Conservation (phyloP, 2,888 invertebrate species). For the Miltochrista miniata region DNA sequence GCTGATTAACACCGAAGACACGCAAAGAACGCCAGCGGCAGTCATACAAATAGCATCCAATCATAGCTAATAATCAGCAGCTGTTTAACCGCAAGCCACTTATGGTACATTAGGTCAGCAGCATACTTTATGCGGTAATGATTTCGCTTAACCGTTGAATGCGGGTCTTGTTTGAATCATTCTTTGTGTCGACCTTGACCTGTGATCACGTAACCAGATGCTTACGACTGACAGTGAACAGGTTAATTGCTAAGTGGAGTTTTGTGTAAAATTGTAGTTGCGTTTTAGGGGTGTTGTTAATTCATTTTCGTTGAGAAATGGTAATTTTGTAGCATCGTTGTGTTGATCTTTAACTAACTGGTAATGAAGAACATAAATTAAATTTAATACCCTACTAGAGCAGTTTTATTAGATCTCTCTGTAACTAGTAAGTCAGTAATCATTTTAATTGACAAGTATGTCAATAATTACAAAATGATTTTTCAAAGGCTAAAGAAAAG, state of each 20-base stretch:
- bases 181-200: slow-evolving; percentile 8
- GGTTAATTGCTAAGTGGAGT: not conserved
- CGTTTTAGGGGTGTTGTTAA: not conserved
- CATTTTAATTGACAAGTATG: no score
- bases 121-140: slow-evolving; percentile 4
- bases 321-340: not conserved
- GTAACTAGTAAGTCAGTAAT: no score
- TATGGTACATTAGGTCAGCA: slow-evolving; percentile 12
- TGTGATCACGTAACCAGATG: not conserved
- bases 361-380: not conserved
- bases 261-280: not conserved
- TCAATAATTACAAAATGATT: no score
- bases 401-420: no score
- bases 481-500: no score
- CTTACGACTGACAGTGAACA: slow-evolving; percentile 2
- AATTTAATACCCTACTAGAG: no score
- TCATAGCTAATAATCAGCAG: slow-evolving; percentile 3
- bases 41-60: not conserved
- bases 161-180: not conserved
- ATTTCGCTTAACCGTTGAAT: slow-evolving; percentile 14
- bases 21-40: not conserved
- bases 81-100: slow-evolving; percentile 20
- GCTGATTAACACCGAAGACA: not conserved
- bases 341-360: not conserved
- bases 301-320: not conserved